Base-by-base conservation (phyloP, 2,888 invertebrate species). In the Adelphocoris suturalis region DNA sequence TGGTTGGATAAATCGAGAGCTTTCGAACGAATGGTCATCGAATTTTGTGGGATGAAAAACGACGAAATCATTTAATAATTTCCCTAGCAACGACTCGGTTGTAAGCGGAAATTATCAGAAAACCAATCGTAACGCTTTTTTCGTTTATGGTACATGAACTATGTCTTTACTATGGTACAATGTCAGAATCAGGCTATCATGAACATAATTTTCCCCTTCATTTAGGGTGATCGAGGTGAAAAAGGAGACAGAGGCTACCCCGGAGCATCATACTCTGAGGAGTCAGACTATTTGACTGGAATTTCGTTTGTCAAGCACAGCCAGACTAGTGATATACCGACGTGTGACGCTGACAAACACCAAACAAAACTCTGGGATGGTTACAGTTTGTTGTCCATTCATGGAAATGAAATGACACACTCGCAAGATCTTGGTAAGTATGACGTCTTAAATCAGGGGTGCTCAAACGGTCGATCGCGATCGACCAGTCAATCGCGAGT, bases 371-470 rank as follows among this genome's bases (percentile, higher is more conserved):
- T 99, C 61, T 99, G 99, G 99, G 97, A 98, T 90, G 99, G 99
- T 48, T 99, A 98, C 95, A 99, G 99, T 85, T 95, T 99, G 85
- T 94, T 99, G 11, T 99, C 98, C 93, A 96, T 99, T 89, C 98
- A 99, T 94, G 99, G 99, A 90, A 99, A 99, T 93, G 99, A 99
- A 93, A 97, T 97, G 93, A 96, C 99, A 0, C 98, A 99, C 93
- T 97, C 97, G 92, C 99, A 99, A 95, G 99, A 99, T 94, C 95
- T 99, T 92, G 99, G 96, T 95, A 93, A 19, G 88, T 11, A 37
- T 37, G 7, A 37, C 2, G 3, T 37, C 2, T 37, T 2, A 57
- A 86, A 14, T 37, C 37, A n/a, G n/a, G n/a, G n/a, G n/a, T n/a
- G n/a, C n/a, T n/a, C n/a, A n/a, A n/a, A n/a, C n/a, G n/a, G n/a